A percentile compares a stretch with the other conserved stretches of the same genome.
Conservation (phyloP, 37 sponge, comb jelly and placozoan species). For the Haliclona indistincta region DNA sequence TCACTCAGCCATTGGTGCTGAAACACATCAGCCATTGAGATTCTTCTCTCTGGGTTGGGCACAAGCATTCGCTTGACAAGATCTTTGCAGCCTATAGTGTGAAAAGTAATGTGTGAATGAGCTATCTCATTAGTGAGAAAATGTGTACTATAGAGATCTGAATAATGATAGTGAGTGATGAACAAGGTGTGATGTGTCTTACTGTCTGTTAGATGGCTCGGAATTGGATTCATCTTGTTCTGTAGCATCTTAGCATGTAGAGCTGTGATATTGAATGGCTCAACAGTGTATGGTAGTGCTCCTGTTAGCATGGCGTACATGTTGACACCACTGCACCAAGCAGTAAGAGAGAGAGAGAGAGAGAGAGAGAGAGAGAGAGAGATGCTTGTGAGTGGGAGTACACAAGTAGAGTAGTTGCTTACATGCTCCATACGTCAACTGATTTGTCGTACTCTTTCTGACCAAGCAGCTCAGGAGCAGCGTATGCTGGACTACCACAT, state of each 20-base stretch:
- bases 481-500: constrained; percentile 99
- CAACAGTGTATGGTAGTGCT: constrained; percentile 91
- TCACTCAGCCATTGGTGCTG: constrained; percentile 86
- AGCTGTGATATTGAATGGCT: constrained; percentile 94
- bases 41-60: constrained; percentile 74
- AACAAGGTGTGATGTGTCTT: background rate
- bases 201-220: constrained; percentile 72
- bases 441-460: constrained; percentile 90
- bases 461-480: constrained; percentile 97
- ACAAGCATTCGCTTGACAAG: constrained; percentile 69
- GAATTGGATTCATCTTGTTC: constrained; percentile 96
- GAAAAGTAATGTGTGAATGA: too few species aligned
- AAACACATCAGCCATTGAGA: constrained; percentile 75
- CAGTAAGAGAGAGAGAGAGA: background rate
- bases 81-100: constrained; percentile 70
- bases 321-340: constrained; percentile 87
- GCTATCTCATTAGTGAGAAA: background rate
- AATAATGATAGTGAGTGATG: background rate
- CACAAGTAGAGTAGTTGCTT: constrained; percentile 17
- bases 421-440: constrained; percentile 99
- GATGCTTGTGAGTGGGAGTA: background rate
- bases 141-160: background rate
- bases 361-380: background rate
- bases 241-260: constrained; percentile 97
- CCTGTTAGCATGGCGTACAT: constrained; percentile 99